Evolutionary conservation across 2,888 invertebrate genomes (phyloP).

Genomic region (Aquatica leii): DNA sequence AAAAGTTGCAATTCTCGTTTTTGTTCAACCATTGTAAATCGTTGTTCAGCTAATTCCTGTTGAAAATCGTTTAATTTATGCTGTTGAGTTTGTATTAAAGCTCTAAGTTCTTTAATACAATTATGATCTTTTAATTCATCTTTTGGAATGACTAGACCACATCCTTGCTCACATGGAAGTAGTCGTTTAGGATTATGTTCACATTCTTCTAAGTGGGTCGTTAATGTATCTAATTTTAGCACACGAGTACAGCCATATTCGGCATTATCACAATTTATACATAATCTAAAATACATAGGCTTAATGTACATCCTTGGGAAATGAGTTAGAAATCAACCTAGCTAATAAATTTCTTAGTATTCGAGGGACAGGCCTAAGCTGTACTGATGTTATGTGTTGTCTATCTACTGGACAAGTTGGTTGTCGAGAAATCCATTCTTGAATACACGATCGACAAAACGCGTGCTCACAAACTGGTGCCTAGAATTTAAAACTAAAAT

Average conservation of each 20-base stretch:
- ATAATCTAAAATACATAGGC: conserved; percentile 67
- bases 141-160: conserved; percentile 93
- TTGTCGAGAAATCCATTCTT: conserved; percentile 93
- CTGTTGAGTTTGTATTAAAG: conserved; percentile 85
- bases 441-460: conserved; percentile 92
- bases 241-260: conserved; percentile 85
- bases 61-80: conserved; percentile 87
- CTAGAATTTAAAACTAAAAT: conserved; percentile 61
- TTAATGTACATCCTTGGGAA: background rate
- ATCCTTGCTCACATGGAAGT: conserved; percentile 91
- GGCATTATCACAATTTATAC: conserved; percentile 91
- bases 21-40: conserved; percentile 87
- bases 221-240: conserved; percentile 85
- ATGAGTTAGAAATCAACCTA: conserved; percentile 63
- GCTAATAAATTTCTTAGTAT: conserved; percentile 92
- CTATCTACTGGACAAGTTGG: conserved; percentile 95
- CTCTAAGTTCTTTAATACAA: conserved; percentile 87
- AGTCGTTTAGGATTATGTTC: conserved; percentile 94
- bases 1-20: conserved; percentile 87
- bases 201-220: conserved; percentile 90
- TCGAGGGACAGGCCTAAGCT: conserved; percentile 90
- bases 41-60: conserved; percentile 85
- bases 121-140: conserved; percentile 95
- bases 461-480: conserved; percentile 96
- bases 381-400: conserved; percentile 86